These are phyloP conservation scores for Tympanuchus pallidicinctus DNA, from an alignment of 2,113 vertebrate species.

Conservation along the genomic window DNA sequence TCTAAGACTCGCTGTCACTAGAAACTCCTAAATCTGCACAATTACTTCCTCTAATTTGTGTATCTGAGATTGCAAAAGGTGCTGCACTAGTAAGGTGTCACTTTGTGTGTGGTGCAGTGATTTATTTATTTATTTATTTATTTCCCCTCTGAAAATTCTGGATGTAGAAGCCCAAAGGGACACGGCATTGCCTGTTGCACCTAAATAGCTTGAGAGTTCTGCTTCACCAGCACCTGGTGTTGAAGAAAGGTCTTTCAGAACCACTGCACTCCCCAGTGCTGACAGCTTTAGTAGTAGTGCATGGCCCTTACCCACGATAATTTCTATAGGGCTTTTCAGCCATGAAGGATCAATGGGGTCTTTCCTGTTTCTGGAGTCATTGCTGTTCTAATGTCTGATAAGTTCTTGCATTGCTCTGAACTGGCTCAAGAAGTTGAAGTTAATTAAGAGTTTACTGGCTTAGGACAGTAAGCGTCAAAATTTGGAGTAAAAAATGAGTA, in stretches of 20 bases:
- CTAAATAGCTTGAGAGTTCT: not conserved
- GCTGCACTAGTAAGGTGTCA: not conserved
- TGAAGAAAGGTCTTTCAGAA: not conserved
- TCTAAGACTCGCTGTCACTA: not conserved
- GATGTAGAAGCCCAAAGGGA: fast-evolving
- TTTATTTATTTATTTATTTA: not conserved
- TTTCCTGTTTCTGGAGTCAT: not conserved
- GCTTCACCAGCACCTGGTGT: not conserved
- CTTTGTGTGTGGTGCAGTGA: fast-evolving
- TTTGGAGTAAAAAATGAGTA: not conserved
- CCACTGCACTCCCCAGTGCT: not conserved
- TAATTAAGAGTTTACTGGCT: not conserved
- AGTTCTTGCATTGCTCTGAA: not conserved
- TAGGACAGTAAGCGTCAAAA: not conserved
- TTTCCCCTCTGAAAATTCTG: not conserved
- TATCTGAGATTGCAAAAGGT: not conserved
- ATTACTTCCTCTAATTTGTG: not conserved
- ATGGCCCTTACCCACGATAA: not conserved
- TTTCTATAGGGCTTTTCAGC: not conserved
- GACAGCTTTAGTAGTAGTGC: not conserved
- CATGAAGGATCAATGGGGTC: not conserved
- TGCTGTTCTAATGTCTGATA: not conserved
- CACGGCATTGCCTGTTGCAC: not conserved
- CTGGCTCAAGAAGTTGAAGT: not conserved
- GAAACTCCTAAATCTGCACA: not conserved